Percentiles rank a stretch among this genome's conserved stretches.
Conservation (phyloP, 2,888 invertebrate species). For the Molanna angustata region DNA sequence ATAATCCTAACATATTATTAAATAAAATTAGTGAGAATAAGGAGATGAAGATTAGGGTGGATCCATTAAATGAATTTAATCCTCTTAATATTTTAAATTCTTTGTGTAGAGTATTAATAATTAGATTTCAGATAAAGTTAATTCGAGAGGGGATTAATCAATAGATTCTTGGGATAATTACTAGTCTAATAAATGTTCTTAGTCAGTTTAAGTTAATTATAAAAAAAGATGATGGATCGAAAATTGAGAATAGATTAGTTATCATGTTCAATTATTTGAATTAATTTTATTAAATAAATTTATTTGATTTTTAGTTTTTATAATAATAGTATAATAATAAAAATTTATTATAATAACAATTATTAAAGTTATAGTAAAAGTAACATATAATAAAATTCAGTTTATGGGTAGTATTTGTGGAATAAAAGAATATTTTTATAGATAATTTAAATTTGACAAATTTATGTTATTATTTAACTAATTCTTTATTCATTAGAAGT, state of each 20-base stretch:
- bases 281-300: conserved; percentile 34
- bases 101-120: conserved; percentile 48
- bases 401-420: conserved; percentile 67
- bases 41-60: conserved; percentile 55
- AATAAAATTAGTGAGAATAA: conserved; percentile 60
- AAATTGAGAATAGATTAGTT: conserved; percentile 65
- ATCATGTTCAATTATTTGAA: conserved; percentile 64
- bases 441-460: conserved; percentile 68
- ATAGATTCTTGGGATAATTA: conserved; percentile 53
- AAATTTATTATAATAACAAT: conserved; percentile 55
- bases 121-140: conserved; percentile 50
- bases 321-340: conserved; percentile 41
- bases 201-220: conserved; percentile 60
- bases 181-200: conserved; percentile 52
- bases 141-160: conserved; percentile 57
- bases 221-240: conserved; percentile 60
- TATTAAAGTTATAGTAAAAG: conserved; percentile 45
- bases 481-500: conserved; percentile 60
- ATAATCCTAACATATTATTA: conserved; percentile 68
- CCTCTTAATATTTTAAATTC: conserved; percentile 60
- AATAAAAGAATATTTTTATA: conserved; percentile 60
- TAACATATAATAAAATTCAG: conserved; percentile 46
- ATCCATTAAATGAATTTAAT: conserved; percentile 46
- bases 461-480: conserved; percentile 59
- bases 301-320: conserved; percentile 37